Base-by-base conservation (phyloP, 2,888 invertebrate genomes). In the Lepetodrilus schrolli region DNA sequence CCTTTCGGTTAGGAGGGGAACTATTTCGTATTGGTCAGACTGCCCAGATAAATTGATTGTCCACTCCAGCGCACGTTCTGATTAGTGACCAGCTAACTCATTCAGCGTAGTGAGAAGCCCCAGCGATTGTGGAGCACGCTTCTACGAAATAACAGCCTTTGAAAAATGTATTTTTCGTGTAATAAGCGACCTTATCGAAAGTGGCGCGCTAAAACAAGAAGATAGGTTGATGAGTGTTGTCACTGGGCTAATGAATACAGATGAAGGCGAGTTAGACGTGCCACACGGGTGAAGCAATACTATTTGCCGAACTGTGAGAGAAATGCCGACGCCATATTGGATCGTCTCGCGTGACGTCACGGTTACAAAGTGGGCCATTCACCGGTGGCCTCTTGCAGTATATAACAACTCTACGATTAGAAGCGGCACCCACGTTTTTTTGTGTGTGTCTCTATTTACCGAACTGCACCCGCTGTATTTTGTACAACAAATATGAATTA, bases 401-500 rank as follows among this genome's bases (percentile, higher is more conserved):
- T 51, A 51, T 58, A 17, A 58, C 26, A 7, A 17, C 30, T 26
- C 26, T 30, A 8, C 30, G 26, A 23, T 17, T n/a, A 17, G 13
- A 7, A 17, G 13, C 30, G 10, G 26, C 58, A 26, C 58, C 58
- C 30, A 58, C 58, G 7, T 26, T 13, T 23, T 10, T 26, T 58
- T 58, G 58, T 58, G 30, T 34, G 58, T 17, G 58, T 34, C n/a
- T n/a, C 30, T 58, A 58, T 58, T 58, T 58, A 30, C 58, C 58
- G 26, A 51, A 26, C 23, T 26, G 23, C 30, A 23, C 26, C 10
- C 51, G 58, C n/a, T 58, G 58, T 58, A 58, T 58, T n/a, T 58
- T 58, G 58, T 58, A 58, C 34, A 30, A 58, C 58, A 58, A 58
- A 58, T 58, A 58, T 58, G 58, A 58, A 58, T 58, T 58, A 58